Percentiles rank a stretch among this genome's conserved stretches.
These are phyloP conservation scores for Petaurus breviceps DNA, from an alignment of 2,113 vertebrate species.

Conservation along the genomic window DNA sequence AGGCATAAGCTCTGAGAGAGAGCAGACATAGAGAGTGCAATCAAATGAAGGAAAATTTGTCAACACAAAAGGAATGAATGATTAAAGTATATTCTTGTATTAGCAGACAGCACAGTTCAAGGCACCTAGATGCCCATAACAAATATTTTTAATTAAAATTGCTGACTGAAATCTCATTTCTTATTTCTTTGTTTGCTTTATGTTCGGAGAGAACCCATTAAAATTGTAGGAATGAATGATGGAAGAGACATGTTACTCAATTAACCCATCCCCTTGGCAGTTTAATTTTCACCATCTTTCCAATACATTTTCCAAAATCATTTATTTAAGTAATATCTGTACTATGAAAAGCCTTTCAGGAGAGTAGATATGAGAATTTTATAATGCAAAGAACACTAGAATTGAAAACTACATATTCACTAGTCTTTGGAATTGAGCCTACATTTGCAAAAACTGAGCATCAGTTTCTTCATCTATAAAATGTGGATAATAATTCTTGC, in stretches of 20 bases:
- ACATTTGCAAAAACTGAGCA: neutral
- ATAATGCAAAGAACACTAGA: neutral
- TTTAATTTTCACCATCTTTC: neutral
- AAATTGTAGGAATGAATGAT: neutral
- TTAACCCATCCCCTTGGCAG: neutral
- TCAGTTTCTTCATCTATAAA: neutral
- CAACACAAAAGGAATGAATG: neutral
- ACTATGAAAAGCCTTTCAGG: neutral
- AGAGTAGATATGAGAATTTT: neutral
- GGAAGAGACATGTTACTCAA: neutral
- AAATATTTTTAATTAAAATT: neutral
- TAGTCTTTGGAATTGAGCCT: neutral
- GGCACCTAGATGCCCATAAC: neutral
- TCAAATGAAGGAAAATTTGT: neutral
- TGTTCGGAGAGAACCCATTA: neutral
- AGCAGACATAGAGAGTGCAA: neutral
- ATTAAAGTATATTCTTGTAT: neutral
- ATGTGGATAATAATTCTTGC: neutral
- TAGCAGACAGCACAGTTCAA: neutral
- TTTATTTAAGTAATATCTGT: neutral
- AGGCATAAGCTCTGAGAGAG: neutral
- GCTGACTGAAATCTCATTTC: neutral
- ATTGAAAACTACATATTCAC: neutral
- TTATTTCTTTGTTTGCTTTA: neutral
- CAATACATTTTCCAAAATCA: neutral